These are phyloP conservation scores for Vanacampus margaritifer DNA, from an alignment of 2,113 vertebrate genomes.

Conservation along the genomic window DNA sequence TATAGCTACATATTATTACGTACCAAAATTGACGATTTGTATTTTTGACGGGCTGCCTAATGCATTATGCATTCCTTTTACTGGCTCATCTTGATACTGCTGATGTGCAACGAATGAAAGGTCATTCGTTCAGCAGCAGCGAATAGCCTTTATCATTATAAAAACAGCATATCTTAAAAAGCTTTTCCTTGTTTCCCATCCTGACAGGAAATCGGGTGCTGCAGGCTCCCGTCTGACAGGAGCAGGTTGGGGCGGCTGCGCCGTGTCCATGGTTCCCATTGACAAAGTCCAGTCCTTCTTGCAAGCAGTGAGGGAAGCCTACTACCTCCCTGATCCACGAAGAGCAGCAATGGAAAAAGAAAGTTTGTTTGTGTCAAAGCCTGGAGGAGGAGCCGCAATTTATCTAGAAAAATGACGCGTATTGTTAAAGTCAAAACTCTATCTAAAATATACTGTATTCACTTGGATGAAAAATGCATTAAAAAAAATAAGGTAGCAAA, in stretches of 20 bases:
- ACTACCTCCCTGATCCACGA: conserved; percentile 73
- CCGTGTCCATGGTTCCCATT: conserved; percentile 88
- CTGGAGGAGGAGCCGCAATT: conserved; percentile 86
- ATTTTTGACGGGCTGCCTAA: no score
- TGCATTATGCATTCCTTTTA: no score
- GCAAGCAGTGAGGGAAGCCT: conserved; percentile 77
- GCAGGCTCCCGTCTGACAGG: conserved; percentile 91
- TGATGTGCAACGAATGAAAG: no score
- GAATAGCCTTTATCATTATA: no score
- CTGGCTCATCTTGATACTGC: no score
- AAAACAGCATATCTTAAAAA: neutral
- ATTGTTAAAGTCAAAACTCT: neutral
- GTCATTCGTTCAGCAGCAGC: no score
- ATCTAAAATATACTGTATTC: neutral
- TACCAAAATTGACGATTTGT: no score
- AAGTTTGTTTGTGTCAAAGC: conserved; percentile 87
- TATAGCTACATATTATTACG: no score
- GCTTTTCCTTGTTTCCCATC: conserved; percentile 31
- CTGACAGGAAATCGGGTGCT: conserved; percentile 84
- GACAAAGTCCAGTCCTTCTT: conserved; percentile 82
- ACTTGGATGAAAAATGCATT: neutral
- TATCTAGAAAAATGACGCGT: conserved; percentile 75
- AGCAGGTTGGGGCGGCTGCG: conserved; percentile 97
- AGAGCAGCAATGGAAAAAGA: conserved; percentile 70
- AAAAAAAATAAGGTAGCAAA: neutral